Base-by-base conservation (phyloP, 1,140 invertebrate genomes). In the Drosophila sproati region DNA sequence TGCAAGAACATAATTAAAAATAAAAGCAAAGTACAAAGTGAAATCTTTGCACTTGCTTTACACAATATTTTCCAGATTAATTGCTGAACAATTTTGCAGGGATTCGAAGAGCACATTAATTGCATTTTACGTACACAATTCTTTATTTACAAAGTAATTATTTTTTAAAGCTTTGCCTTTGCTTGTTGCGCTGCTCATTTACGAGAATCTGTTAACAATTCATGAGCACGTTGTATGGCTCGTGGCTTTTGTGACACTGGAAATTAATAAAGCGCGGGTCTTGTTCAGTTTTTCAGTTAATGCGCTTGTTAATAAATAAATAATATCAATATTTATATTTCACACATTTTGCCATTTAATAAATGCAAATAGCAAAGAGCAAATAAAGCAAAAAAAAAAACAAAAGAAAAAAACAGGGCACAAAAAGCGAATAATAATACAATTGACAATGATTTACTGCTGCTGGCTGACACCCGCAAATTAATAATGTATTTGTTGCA, bases 271-370 rank as follows among this genome's bases (percentile, higher is more conserved):
- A 76, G 48, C 50, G 50, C 59, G 39, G 59, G 69, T 80, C 31
- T 41, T 47, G 61, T 66, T 52, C 8, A 12, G 6, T 41, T 12
- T 78, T 73, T 41, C 64, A 61, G 39, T 62, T 43, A 51, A 55
- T 35, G 20, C 57, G 47, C 41, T 79, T 72, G 67, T 82, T 77
- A 78, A 82, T 87, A 86, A 79, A 78, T 71, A 82, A 87, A 77
- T 57, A 75, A 32, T 66, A 72, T 69, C 43, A 73, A 82, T 77
- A 79, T 83, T 82, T 77, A 54, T 71, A 56, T 66, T 77, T 77
- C 77, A 77, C 76, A 73, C 80, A 71, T 79, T 77, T 60, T 68
- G 52, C 59, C 37, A 71, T 71, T 68, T 55, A 79, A 87, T 79
- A 61, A 82, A 73, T 43, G 66, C 43, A 57, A 47, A 69, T 20